Evolutionary conservation across 2,888 invertebrate genomes (phyloP), one percentile per base, ranked within the genome.

Genomic region (Seira sanloemensis): DNA sequence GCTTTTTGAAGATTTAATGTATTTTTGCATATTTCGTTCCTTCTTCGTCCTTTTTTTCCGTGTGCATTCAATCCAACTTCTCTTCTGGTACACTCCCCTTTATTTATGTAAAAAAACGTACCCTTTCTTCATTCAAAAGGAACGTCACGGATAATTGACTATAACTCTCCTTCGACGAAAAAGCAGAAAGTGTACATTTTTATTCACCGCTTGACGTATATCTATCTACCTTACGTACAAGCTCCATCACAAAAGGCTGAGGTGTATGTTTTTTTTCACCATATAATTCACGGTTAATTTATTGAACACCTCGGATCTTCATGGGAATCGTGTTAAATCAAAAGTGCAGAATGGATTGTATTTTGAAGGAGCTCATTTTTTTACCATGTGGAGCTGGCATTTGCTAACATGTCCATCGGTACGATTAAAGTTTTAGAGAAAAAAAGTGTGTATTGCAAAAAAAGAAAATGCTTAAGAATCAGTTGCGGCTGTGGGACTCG

Each of bases 141-240:
- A 67, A 84, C 84, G 84, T 84, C 78, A 84, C 78, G 84, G 78
- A 78, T 84, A 84, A 84, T 84, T 84, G 84, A 84, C 78, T 78
- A 54, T 65, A 58, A 74, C 78, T 54, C 66, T 71, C 4, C 46
- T 27, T 62, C 62, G 19, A 9, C 12, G 62, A 62, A 62, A n/a
- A 62, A 62, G 62, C 16, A 19, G 26, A 66, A 66, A 71, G 58
- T 25, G n/a, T n/a, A n/a, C 12, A 54, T 72, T 46, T 71, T 50
- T 72, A 25, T 73, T 54, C 25, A n/a, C 25, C 24, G 18, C 2
- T 71, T 21, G 67, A 67, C 25, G 67, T 62, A n/a, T n/a, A n/a
- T n/a, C n/a, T n/a, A n/a, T n/a, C n/a, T n/a, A 21, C 62, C 62
- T 21, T 21, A n/a, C n/a, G n/a, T n/a, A n/a, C n/a, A 62, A 62